A percentile compares a stretch with the other conserved stretches of the same genome.
Conservation (phyloP, 2,113 vertebrate genomes). For the Lethenteron reissneri region DNA sequence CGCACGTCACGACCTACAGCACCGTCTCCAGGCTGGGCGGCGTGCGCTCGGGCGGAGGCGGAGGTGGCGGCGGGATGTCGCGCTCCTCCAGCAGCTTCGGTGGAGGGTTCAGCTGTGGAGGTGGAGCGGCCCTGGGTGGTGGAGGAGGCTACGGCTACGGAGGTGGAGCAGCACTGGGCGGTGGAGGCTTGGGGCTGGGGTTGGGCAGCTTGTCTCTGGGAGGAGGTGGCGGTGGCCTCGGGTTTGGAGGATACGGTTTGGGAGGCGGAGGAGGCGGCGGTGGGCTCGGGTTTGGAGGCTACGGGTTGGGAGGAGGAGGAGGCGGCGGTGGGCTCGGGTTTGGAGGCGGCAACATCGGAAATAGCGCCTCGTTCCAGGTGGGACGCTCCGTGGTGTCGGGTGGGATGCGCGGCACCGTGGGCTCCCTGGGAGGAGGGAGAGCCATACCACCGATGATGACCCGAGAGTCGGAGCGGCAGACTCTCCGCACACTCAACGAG, state of each 20-base stretch:
- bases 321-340: neutral
- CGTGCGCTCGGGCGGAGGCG: too few relatives aligned
- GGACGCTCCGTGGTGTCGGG: conserved; percentile 1
- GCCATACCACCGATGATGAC: conserved; percentile 14
- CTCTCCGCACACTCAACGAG: conserved; percentile 18
- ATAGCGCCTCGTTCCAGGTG: conserved; percentile 18
- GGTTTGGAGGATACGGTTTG: neutral
- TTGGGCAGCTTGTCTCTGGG: too few relatives aligned
- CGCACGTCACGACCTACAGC: too few relatives aligned
- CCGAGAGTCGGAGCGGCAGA: conserved; percentile 19
- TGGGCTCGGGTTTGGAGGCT: conserved; percentile 8
- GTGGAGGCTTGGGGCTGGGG: too few relatives aligned
- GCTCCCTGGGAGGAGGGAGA: conserved; percentile 10
- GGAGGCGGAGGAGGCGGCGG: neutral
- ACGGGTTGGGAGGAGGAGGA: conserved; percentile 2
- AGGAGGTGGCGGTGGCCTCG: too few relatives aligned
- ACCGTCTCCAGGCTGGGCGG: too few relatives aligned
- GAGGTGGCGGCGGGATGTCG: too few relatives aligned
- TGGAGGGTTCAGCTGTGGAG: too few relatives aligned
- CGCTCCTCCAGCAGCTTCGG: too few relatives aligned
- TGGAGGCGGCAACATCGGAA: conserved; percentile 9
- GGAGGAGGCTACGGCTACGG: too few relatives aligned
- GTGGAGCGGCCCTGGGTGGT: too few relatives aligned
- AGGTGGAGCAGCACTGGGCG: too few relatives aligned
- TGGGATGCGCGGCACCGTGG: conserved; percentile 12